A percentile compares a stretch with the other conserved stretches of the same genome.
phyloP scores from a whole-genome alignment of 2,888 invertebrate species.

The Callinectes sapidus region DNA sequence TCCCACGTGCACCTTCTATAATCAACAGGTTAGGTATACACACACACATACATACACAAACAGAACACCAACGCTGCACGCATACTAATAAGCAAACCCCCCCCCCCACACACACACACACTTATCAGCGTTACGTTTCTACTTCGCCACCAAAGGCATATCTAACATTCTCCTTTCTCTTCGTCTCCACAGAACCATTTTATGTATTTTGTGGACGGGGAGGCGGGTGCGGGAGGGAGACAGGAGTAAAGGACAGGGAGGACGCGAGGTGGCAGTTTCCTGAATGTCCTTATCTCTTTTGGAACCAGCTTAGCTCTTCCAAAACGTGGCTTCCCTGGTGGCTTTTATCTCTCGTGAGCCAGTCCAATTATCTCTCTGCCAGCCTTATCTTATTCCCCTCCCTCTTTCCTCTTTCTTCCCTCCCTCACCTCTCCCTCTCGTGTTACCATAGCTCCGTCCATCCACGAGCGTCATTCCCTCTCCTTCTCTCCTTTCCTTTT shows the following conservation, averaged over 20 bases:
- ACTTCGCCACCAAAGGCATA: not conserved
- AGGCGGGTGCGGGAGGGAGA: not conserved
- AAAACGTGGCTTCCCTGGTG: slow-evolving; percentile 22
- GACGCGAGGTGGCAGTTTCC: not conserved
- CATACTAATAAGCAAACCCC: not conserved
- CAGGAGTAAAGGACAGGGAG: not conserved
- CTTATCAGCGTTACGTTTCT: not conserved
- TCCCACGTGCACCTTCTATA: too few relatives aligned
- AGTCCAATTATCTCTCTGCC: not conserved
- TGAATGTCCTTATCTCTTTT: slow-evolving; percentile 2
- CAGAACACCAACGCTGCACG: too few relatives aligned
- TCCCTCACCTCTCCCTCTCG: too few relatives aligned
- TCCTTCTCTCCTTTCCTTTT: not conserved
- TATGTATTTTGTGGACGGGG: not conserved
- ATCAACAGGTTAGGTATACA: too few relatives aligned
- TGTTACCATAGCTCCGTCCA: too few relatives aligned
- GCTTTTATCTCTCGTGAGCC: slow-evolving; percentile 11
- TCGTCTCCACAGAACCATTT: not conserved
- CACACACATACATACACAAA: too few relatives aligned
- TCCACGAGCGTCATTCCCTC: not conserved
- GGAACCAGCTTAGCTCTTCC: not conserved
- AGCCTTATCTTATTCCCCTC: not conserved
- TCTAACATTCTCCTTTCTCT: not conserved
- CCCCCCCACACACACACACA: not conserved
- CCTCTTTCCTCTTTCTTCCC: not conserved